Conservation (phyloP, 2,797 vertebrate genomes). For the Paguma larvata region DNA sequence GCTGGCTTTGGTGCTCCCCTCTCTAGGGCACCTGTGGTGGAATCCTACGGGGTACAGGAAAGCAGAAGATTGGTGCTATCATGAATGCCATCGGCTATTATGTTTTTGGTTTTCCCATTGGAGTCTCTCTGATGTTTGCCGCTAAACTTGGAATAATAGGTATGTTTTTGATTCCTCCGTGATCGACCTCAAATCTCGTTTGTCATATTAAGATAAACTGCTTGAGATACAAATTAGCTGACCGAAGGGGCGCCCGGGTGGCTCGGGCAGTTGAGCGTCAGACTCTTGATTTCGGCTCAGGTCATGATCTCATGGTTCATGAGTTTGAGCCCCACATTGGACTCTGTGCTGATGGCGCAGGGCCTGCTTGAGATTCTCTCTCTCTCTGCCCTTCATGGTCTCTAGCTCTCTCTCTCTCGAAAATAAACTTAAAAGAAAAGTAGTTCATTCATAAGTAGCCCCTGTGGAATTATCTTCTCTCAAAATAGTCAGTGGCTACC, state of each 20-base stretch:
- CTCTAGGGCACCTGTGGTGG: slow-evolving; percentile 88
- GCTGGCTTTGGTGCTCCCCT: not conserved
- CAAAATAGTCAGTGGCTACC: not conserved
- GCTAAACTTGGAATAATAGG: slow-evolving; percentile 93
- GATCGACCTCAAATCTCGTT: not conserved
- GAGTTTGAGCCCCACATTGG: too few species aligned
- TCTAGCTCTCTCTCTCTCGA: too few species aligned
- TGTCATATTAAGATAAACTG: not conserved
- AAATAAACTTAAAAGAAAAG: not conserved
- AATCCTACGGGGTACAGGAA: slow-evolving; percentile 92
- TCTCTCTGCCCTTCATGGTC: too few species aligned
- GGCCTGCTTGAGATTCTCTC: too few species aligned
- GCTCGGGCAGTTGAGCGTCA: too few species aligned
- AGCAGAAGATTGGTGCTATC: slow-evolving; percentile 92
- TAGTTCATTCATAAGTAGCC: not conserved
- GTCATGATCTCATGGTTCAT: too few species aligned
- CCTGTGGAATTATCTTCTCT: not conserved
- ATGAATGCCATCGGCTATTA: slow-evolving; percentile 91
- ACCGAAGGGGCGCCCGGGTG: not conserved
- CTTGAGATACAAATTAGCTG: not conserved
- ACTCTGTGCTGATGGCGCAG: too few species aligned
- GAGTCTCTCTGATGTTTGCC: slow-evolving; percentile 94
- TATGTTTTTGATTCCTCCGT: slow-evolving; percentile 79
- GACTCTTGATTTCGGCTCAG: too few species aligned
- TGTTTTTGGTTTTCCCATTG: slow-evolving; percentile 91